Evolutionary conservation across 92 coral and sea anemone species (phyloP).

Genomic region (Zoanthus solanderi): DNA sequence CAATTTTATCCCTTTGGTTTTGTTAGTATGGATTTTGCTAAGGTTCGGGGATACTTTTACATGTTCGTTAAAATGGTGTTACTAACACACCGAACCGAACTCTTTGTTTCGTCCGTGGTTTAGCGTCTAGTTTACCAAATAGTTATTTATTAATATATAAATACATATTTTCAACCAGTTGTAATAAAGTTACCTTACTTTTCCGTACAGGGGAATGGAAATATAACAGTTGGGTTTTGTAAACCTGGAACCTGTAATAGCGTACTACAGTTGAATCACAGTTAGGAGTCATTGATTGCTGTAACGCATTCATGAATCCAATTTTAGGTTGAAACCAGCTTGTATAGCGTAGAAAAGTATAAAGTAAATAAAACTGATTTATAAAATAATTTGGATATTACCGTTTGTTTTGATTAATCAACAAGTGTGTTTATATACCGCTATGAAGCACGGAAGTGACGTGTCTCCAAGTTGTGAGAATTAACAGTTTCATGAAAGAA

Average conservation of each 20-base stretch:
- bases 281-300: not conserved
- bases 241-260: not conserved
- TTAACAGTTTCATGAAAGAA: no score
- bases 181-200: not conserved
- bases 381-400: not conserved
- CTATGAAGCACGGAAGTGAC: no score
- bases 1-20: no score
- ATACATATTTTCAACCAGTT: not conserved
- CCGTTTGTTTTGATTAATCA: not conserved
- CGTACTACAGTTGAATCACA: not conserved
- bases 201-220: not conserved
- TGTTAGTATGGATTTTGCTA: no score
- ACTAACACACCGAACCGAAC: not conserved
- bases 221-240: not conserved
- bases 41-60: not conserved
- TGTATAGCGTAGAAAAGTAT: not conserved
- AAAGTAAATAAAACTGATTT: not conserved
- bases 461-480: no score
- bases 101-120: not conserved
- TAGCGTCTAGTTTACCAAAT: not conserved
- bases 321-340: not conserved
- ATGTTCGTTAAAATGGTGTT: not conserved
- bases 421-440: no score
- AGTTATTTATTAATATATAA: slow-evolving; percentile 4
- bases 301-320: not conserved